Evolutionary conservation across 2,888 invertebrate species (phyloP), one percentile per base, ranked within the genome.

Genomic region (Ligdia adustata): DNA sequence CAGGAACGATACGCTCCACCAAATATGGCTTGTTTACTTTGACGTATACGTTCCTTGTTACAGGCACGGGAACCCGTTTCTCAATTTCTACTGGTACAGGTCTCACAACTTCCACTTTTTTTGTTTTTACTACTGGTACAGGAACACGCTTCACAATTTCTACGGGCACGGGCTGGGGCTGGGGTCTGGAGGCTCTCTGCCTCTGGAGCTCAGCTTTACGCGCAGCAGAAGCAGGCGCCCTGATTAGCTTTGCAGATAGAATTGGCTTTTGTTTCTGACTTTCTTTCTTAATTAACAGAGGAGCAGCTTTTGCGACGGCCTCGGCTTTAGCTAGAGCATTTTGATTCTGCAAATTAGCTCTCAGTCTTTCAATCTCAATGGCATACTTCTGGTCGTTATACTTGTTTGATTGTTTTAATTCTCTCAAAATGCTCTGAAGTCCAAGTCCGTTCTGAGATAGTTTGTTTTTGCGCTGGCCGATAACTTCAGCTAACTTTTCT

Each of bases 331-430:
- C 65, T 5, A 69, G 46, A 22, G 73, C 69, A 3, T 74, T 78
- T 54, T 79, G 77, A 39, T 74, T 77, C 22, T 69, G 71, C 26
- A 73, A 55, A 12, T 70, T 70, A 39, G 62, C 59, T 9, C 58
- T 60, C 4, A 78, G 55, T n/a, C 72, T 75, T 46, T 78, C 75
- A 4, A 81, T 57, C 53, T 77, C 78, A 38, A 62, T 64, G 0
- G 66, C 71, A 12, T 69, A 69, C 47, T 70, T 76, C 28, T 66
- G 68, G 6, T 69, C 67, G 31, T 74, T 79, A 53, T 81, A 75
- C 50, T 79, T 74, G 0, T 74, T 49, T 43, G 78, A 58, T 50
- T 79, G 57, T 74, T 81, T 68, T 1, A 75, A 41, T 22, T 71
- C 64, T 15, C 62, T 55, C 11, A 69, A 42, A 44, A 59, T 62